Conservation (phyloP, 2,888 invertebrate genomes). For the Sphecodes monilicornis region DNA sequence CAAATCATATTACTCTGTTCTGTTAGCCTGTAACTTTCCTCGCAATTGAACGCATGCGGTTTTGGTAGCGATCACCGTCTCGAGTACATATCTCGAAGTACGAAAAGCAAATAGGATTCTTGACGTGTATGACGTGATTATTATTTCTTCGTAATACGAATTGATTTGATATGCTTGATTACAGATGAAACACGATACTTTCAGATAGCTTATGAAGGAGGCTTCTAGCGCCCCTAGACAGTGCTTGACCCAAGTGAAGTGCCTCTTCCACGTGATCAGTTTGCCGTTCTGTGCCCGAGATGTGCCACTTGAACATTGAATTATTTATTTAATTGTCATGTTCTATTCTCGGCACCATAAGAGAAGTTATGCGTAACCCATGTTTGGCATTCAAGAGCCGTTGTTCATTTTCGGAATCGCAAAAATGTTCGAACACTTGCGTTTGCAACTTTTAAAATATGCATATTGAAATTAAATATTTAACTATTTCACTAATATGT, state of each 20-base stretch:
- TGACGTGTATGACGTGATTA: slow-evolving; percentile 25
- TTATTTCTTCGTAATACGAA: slow-evolving; percentile 38
- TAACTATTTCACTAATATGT: no score
- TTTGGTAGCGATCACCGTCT: slow-evolving; percentile 4
- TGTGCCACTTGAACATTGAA: slow-evolving; percentile 26
- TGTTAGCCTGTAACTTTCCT: not conserved
- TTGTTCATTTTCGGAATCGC: not conserved
- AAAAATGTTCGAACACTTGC: not conserved
- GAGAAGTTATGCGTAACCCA: not conserved
- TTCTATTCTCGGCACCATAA: not conserved
- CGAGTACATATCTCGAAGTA: slow-evolving; percentile 5
- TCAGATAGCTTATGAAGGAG: slow-evolving; percentile 72
- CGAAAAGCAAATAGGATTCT: slow-evolving; percentile 38
- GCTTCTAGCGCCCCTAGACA: slow-evolving; percentile 51
- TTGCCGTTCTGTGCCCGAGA: slow-evolving; percentile 30
- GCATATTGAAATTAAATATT: not conserved
- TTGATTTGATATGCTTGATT: slow-evolving; percentile 49
- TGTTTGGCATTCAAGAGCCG: not conserved
- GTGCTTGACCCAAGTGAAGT: slow-evolving; percentile 66
- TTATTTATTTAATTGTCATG: slow-evolving; percentile 57
- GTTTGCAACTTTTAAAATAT: not conserved
- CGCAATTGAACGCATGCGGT: not conserved
- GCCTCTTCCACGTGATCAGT: slow-evolving; percentile 47
- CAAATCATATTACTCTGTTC: not conserved
- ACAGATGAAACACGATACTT: slow-evolving; percentile 68